phyloP scores from a whole-genome alignment of 1,140 invertebrate species.

The Belonocnema kinseyi region DNA sequence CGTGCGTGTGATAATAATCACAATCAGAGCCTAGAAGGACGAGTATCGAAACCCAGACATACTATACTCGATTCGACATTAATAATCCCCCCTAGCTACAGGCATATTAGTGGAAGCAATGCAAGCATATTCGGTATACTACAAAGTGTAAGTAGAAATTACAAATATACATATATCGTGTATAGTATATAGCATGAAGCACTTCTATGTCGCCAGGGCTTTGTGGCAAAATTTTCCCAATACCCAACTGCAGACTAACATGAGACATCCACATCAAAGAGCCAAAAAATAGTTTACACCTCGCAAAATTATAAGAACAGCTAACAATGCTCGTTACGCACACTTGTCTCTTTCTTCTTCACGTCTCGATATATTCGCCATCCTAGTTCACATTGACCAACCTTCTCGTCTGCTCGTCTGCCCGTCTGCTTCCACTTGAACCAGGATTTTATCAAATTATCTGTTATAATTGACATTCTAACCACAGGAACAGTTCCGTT shows the following conservation, averaged over 20 bases:
- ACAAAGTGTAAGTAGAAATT: no score
- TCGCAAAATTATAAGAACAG: no score
- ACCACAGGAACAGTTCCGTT: neutral
- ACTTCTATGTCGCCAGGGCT: no score
- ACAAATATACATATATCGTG: no score
- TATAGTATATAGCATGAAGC: no score
- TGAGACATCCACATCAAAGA: no score
- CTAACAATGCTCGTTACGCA: neutral
- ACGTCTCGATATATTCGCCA: neutral
- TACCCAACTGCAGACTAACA: no score
- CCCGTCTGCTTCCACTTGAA: neutral
- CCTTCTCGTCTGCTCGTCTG: no score
- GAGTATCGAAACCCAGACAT: conserved; percentile 28
- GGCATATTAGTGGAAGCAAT: conserved; percentile 40
- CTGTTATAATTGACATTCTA: conserved; percentile 27
- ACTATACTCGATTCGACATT: conserved; percentile 33
- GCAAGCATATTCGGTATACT: neutral
- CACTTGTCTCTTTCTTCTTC: neutral
- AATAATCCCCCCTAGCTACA: conserved; percentile 39
- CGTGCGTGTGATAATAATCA: conserved; percentile 10
- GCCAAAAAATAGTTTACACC: no score
- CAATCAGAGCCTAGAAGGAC: conserved; percentile 1
- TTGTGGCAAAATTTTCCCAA: no score
- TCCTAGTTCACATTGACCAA: neutral
- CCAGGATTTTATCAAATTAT: conserved; percentile 18